These are phyloP conservation scores for Regulus satrapa DNA, from an alignment of 2,113 vertebrate genomes.

Conservation along the genomic window DNA sequence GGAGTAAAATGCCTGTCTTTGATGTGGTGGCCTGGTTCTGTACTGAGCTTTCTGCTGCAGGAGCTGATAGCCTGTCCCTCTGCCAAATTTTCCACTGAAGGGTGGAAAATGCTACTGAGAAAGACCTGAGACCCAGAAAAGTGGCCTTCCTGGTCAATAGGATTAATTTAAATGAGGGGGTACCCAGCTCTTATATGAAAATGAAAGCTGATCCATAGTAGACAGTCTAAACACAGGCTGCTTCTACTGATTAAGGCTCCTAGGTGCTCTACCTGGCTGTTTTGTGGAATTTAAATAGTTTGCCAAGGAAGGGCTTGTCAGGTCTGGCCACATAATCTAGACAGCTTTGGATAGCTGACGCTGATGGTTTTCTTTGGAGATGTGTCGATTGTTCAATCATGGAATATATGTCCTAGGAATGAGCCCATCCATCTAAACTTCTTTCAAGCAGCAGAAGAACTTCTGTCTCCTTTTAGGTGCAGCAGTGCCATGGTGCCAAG, in stretches of 20 bases:
- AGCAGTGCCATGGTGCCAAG: background rate
- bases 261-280: background rate
- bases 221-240: background rate
- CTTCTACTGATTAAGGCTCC: background rate
- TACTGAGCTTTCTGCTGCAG: background rate
- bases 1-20: background rate
- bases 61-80: background rate
- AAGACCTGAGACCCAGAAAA: background rate
- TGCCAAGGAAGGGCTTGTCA: background rate
- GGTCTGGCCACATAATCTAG: background rate
- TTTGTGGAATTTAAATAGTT: background rate
- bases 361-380: background rate
- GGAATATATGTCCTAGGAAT: background rate
- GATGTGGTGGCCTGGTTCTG: background rate
- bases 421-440: background rate
- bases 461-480: background rate
- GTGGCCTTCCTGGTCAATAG: background rate
- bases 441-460: background rate
- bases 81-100: background rate
- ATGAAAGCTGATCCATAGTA: background rate
- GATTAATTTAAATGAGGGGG: background rate
- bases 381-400: fast-evolving
- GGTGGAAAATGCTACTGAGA: background rate
- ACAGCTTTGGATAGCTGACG: background rate
- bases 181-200: background rate